phyloP scores from a whole-genome alignment of 1,140 invertebrate genomes.

The Megalonaias nervosa region DNA sequence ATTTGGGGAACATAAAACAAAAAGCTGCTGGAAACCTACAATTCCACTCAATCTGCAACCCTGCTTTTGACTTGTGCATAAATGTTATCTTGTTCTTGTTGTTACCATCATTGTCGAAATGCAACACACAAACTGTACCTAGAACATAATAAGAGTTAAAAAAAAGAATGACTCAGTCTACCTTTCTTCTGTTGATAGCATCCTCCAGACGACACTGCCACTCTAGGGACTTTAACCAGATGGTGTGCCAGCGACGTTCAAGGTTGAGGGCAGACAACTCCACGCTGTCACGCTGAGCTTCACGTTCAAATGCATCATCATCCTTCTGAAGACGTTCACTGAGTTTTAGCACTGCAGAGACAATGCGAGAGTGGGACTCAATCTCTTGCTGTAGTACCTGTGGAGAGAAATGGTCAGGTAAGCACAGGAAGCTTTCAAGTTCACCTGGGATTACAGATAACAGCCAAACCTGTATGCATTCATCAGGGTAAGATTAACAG shows the following conservation, averaged over 20 bases:
- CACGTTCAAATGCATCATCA: conserved; percentile 33
- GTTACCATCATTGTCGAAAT: neutral
- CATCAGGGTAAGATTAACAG: no score
- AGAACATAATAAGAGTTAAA: no score
- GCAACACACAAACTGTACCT: neutral
- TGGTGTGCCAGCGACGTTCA: conserved; percentile 88
- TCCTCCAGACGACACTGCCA: conserved; percentile 88
- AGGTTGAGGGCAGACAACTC: conserved; percentile 75
- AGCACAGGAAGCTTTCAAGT: neutral
- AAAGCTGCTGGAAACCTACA: no score
- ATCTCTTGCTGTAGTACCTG: conserved; percentile 89
- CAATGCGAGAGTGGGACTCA: conserved; percentile 86
- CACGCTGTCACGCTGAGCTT: conserved; percentile 53
- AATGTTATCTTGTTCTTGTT: no score
- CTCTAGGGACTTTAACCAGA: conserved; percentile 89
- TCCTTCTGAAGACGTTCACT: conserved; percentile 74
- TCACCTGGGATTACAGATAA: neutral
- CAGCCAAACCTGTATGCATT: no score
- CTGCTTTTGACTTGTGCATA: no score
- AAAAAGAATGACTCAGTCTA: conserved; percentile 28
- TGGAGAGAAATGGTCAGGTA: neutral
- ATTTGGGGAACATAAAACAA: no score
- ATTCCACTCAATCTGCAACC: no score
- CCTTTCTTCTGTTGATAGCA: conserved; percentile 65
- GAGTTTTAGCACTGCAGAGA: conserved; percentile 83